These are phyloP conservation scores for Centrocercus urophasianus DNA, from an alignment of 2,113 vertebrate genomes.

Conservation along the genomic window DNA sequence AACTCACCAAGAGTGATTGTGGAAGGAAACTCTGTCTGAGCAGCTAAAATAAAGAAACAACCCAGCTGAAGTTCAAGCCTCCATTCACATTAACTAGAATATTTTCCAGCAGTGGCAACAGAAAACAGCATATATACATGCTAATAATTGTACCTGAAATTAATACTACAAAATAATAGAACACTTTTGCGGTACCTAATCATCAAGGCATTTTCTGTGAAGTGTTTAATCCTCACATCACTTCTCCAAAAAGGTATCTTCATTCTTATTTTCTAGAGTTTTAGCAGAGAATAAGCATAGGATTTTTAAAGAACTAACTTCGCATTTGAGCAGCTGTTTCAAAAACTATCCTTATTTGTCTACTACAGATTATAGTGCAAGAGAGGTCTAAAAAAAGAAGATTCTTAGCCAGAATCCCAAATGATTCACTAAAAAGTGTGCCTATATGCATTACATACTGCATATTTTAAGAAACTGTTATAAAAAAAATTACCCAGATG, in stretches of 20 bases:
- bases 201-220: background rate
- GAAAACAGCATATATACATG: background rate
- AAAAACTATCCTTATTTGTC: background rate
- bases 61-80: background rate
- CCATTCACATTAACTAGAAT: background rate
- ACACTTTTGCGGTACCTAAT: background rate
- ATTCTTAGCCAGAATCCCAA: background rate
- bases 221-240: background rate
- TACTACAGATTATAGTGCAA: background rate
- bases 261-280: background rate
- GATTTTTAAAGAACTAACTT: background rate
- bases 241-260: background rate
- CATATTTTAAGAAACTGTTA: background rate
- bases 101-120: background rate
- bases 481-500: background rate
- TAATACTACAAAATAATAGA: background rate
- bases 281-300: background rate
- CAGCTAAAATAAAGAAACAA: background rate
- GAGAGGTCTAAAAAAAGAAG: background rate
- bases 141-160: background rate
- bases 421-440: background rate
- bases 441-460: background rate
- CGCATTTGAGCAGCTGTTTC: background rate
- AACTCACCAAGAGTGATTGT: background rate
- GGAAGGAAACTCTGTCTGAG: slow-evolving; percentile 6